phyloP scores from a whole-genome alignment of 2,888 invertebrate species.

The Sericinus montela region DNA sequence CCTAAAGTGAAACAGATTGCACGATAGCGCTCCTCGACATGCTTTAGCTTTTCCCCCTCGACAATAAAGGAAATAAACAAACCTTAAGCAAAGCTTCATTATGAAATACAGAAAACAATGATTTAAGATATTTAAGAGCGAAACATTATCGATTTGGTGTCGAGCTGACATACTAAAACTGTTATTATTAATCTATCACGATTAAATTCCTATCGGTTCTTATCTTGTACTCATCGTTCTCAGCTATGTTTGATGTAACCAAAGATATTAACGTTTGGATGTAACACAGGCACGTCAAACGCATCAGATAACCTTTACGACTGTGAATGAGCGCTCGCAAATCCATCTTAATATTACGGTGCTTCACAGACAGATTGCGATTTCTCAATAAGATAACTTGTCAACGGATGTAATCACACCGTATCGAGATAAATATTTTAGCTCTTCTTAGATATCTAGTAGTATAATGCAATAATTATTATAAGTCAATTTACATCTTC shows the following conservation, averaged over 20 bases:
- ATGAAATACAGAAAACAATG: too few relatives aligned
- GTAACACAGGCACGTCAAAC: background rate
- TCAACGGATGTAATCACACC: slow-evolving; percentile 11
- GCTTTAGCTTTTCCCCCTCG: slow-evolving; percentile 47
- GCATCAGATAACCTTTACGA: slow-evolving; percentile 5
- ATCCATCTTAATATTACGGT: slow-evolving; percentile 16
- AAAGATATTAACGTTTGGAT: too few relatives aligned
- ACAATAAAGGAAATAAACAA: slow-evolving; percentile 27
- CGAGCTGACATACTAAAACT: too few relatives aligned
- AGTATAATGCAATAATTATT: too few relatives aligned
- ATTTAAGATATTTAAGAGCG: too few relatives aligned
- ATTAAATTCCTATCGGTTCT: too few relatives aligned
- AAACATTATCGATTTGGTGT: too few relatives aligned
- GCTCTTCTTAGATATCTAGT: slow-evolving; percentile 5
- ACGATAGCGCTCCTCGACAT: slow-evolving; percentile 53
- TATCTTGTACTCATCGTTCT: background rate
- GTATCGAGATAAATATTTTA: slow-evolving; percentile 8
- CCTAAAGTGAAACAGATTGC: slow-evolving; percentile 79
- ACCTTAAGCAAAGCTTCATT: slow-evolving; percentile 11
- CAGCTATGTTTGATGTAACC: background rate
- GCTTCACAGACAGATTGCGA: slow-evolving; percentile 6
- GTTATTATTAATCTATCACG: too few relatives aligned
- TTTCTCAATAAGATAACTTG: slow-evolving; percentile 10
- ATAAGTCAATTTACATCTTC: too few relatives aligned
- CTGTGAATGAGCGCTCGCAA: slow-evolving; percentile 2